Base-by-base conservation (phyloP, 2,888 invertebrate species). In the Charanyca ferruginea region DNA sequence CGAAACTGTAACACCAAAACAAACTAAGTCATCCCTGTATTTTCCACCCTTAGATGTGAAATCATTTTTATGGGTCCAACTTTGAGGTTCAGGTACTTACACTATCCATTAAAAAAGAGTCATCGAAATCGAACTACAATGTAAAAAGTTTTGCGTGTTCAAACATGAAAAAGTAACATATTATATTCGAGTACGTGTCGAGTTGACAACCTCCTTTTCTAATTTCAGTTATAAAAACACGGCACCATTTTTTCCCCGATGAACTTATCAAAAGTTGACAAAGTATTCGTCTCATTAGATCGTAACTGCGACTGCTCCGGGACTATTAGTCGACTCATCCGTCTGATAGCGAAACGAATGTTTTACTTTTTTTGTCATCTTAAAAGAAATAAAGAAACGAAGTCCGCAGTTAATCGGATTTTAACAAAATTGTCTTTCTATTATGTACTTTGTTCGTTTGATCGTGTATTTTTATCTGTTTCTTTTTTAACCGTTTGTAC, bases 391-490 rank as follows among this genome's bases (percentile, higher is more conserved):
- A 66, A 66, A 57, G 41, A 68, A 74, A 71, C 64, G 45, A 66
- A 71, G 52, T 68, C 63, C 48, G 45, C 25, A 67, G 58, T 73
- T 81, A 81, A 83, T 83, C 79, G 71, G 79, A 79, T 83, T 79
- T 73, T 64, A 76, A 47, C 57, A 23, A 57, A 83, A 79, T 70
- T 81, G 64, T 75, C 53, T 73, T 72, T 77, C 52, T 66, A 55
- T 64, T 73, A 66, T 64, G 44, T 80, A 58, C 62, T 76, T 77
- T 77, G 69, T 63, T 62, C 45, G 61, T 65, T 65, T 45, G 35
- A 54, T 42, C n/a, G 41, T 35, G 18, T 58, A 23, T 48, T 61
- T 60, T 61, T 49, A 23, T 41, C 42, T 13, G 22, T 69, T 57
- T 18, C 16, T 41, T 47, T 47, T 64, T 55, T 32, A 23, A 35